Evolutionary conservation across 2,113 vertebrate genomes (phyloP).

Genomic region (Saimiri boliviensis): DNA sequence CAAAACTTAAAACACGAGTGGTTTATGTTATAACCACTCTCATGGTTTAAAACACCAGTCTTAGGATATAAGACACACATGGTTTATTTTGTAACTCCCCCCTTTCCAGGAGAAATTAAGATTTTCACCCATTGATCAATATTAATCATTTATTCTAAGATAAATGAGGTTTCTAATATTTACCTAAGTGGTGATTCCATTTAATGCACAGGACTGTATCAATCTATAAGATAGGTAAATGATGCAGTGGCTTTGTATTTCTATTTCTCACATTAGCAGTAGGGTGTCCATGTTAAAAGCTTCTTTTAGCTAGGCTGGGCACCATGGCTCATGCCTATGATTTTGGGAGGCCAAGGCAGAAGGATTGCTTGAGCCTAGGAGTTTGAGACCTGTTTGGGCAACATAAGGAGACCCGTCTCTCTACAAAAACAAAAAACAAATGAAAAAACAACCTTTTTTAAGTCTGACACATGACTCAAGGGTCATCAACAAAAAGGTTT

Average conservation of each 20-base stretch:
- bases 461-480: not conserved
- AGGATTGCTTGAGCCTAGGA: no score
- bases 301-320: no score
- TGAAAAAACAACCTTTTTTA: no score
- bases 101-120: not conserved
- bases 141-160: not conserved
- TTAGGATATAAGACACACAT: no score
- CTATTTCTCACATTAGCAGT: not conserved
- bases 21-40: not conserved
- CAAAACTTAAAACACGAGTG: not conserved
- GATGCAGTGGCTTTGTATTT: not conserved
- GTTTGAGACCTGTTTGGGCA: no score
- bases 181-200: not conserved
- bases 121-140: not conserved
- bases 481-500: not conserved
- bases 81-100: not conserved
- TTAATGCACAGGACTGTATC: fast-evolving
- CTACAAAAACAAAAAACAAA: no score
- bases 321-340: no score
- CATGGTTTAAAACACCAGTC: no score
- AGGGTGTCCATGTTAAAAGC: not conserved
- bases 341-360: no score
- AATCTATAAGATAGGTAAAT: no score
- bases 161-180: no score
- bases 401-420: no score